phyloP scores from a whole-genome alignment of 37 sponge, comb jelly and placozoan species.

The Halichondria panicea region DNA sequence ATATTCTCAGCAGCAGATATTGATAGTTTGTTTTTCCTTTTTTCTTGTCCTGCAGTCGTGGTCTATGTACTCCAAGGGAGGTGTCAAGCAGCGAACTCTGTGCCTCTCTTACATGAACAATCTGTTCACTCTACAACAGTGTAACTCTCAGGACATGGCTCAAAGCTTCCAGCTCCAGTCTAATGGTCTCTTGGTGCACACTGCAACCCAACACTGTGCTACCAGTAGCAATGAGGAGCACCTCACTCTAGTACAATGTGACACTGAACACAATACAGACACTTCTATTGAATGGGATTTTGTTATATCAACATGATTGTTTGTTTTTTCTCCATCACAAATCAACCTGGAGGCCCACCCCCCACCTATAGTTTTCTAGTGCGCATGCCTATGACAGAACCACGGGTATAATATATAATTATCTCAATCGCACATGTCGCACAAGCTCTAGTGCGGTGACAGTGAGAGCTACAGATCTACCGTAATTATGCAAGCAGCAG shows the following conservation, averaged over 20 bases:
- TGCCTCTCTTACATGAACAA: constrained; percentile 3
- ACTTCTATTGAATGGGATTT: not conserved
- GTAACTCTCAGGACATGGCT: not conserved
- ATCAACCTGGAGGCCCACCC: too few relatives aligned
- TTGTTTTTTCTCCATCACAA: not conserved
- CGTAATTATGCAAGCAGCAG: too few relatives aligned
- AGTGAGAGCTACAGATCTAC: too few relatives aligned
- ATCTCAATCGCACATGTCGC: too few relatives aligned
- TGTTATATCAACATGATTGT: constrained; percentile 13
- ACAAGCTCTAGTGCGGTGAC: too few relatives aligned
- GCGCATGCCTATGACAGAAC: too few relatives aligned
- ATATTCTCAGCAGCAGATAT: too few relatives aligned
- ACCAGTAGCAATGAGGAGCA: not conserved
- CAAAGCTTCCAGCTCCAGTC: constrained; percentile 21
- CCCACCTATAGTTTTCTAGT: too few relatives aligned
- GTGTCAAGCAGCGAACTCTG: constrained; percentile 15
- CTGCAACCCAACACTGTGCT: constrained; percentile 8
- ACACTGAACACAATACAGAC: not conserved
- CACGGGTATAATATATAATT: too few relatives aligned
- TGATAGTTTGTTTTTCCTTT: too few relatives aligned
- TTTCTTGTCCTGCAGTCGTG: constrained; percentile 1
- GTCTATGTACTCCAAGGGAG: not conserved
- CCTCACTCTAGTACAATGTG: constrained; percentile 1
- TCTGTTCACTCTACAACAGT: constrained; percentile 1
- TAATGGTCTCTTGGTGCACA: constrained; percentile 12